Evolutionary conservation across 2,113 vertebrate species (phyloP), one percentile per base, ranked within the genome.

Genomic region (Dascyllus trimaculatus): DNA sequence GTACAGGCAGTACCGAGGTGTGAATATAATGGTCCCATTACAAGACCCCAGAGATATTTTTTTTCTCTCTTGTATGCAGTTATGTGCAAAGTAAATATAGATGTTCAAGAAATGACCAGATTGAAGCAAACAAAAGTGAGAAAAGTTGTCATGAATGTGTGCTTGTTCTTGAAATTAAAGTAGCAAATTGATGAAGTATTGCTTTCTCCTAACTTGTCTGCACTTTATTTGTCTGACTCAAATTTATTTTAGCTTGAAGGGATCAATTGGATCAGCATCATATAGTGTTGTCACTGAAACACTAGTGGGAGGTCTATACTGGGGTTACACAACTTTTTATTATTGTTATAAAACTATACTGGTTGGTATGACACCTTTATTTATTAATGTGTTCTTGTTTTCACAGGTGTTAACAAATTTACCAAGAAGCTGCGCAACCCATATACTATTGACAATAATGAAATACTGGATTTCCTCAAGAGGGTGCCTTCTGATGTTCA

Each of bases 401-500:
- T 88, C 75, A 82, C 91, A 99, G 98, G 98, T 90, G 94, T 98
- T 95, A 96, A 97, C 95, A 98, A 97, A 96, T 99, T 99, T 92
- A 98, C 97, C 77, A 98, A 98, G 96, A 99, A 95, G 94, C 95
- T 99, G 81, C 95, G 97, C 93, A 97, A 96, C 90, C 98, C 97
- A 60, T 96, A 97, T 29, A 87, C 94, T 90, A 96, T 99, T 11
- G 96, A 98, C 94, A 97, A 94, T 94, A 98, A 97, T 81, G 96
- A 98, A 93, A 91, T 99, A 48, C 95, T 99, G 85, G 95, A 99
- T 95, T 99, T 99, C 93, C 97, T 99, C 95, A 96, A 96, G 95
- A 97, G 98, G 94, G 96, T 98, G 77, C 98, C 98, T 45, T 97
- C 96, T 80, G 98, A 99, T 94, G 95, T 99, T 95, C 97, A 99